Evolutionary conservation across 2,888 invertebrate species (phyloP), one percentile per base, ranked within the genome.

Genomic region (Cistogaster globosa): DNA sequence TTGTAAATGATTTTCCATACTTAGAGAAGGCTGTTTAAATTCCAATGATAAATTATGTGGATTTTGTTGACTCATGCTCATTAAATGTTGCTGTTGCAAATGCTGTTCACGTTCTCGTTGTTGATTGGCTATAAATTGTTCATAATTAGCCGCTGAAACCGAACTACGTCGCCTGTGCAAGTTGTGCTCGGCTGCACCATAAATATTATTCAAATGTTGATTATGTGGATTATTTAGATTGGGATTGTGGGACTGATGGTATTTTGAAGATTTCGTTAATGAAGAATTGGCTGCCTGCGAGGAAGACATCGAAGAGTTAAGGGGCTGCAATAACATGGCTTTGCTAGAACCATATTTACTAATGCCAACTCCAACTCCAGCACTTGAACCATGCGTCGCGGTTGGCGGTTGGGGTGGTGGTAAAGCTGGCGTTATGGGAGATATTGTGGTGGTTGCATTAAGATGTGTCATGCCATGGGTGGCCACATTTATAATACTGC

Each of bases 381-480:
- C 55, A 22, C 53, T 58, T 8, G 62, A 38, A 48, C 53, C 78
- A 51, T 88, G 88, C 0, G 89, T 87, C 2, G n/a, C n/a, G n/a
- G 87, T 84, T 0, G 89, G 88, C 0, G 88, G 86, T 7, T 72
- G 80, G 45, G 86, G 87, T 36, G 86, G 88, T 5, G 90, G 88
- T 77, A 90, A 86, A 3, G 91, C 90, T 26, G 92, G 91, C n/a
- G 91, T 92, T 58, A 92, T 90, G 0, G 92, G 92, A 4, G 93
- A 92, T 87, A 92, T 92, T 18, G 92, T 92, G 26, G 93, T 92
- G 65, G 92, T 91, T 42, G 93, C 90, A 88, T 92, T 92, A 68
- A 92, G 88, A 86, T 92, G 92, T 86, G 92, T 92, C 42, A 92
- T 87, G 3, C 92, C 92, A 84, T 92, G 92, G 48, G 93, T 91